Evolutionary conservation across 1,140 invertebrate genomes (phyloP).

Genomic region (Latrodectus geometricus): DNA sequence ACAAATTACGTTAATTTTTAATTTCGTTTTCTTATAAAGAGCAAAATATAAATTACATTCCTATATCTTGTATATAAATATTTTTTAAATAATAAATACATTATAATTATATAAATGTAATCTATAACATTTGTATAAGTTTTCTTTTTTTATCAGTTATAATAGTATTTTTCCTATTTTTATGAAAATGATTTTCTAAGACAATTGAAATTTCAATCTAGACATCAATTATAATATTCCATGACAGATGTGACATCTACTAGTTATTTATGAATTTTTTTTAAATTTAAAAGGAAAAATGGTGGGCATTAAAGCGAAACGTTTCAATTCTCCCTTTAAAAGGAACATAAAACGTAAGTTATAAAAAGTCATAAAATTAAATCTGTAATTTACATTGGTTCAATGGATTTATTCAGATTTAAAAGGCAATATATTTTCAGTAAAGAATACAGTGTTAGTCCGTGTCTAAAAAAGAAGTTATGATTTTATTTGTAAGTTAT

Average conservation of each 20-base stretch:
- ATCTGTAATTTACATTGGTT: neutral
- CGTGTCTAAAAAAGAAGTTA: neutral
- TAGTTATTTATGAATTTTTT: neutral
- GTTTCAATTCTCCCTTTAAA: neutral
- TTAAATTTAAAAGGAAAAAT: neutral
- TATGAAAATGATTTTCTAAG: neutral
- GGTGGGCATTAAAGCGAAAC: neutral
- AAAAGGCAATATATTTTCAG: neutral
- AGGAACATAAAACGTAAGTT: neutral
- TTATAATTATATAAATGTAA: too few relatives aligned
- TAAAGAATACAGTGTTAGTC: neutral
- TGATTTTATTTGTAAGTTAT: neutral
- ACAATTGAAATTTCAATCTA: neutral
- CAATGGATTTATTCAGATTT: neutral
- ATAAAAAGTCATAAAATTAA: neutral
- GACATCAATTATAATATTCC: neutral
- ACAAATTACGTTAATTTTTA: too few relatives aligned
- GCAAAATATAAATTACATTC: too few relatives aligned
- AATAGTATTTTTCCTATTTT: neutral
- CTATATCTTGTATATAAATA: too few relatives aligned
- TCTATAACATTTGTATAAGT: neutral
- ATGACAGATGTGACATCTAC: neutral
- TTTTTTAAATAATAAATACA: too few relatives aligned
- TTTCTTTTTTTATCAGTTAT: neutral
- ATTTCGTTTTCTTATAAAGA: too few relatives aligned